A percentile compares a stretch with the other conserved stretches of the same genome.
These are phyloP conservation scores for Serilophus lunatus DNA, from an alignment of 2,113 vertebrate species.

Conservation along the genomic window DNA sequence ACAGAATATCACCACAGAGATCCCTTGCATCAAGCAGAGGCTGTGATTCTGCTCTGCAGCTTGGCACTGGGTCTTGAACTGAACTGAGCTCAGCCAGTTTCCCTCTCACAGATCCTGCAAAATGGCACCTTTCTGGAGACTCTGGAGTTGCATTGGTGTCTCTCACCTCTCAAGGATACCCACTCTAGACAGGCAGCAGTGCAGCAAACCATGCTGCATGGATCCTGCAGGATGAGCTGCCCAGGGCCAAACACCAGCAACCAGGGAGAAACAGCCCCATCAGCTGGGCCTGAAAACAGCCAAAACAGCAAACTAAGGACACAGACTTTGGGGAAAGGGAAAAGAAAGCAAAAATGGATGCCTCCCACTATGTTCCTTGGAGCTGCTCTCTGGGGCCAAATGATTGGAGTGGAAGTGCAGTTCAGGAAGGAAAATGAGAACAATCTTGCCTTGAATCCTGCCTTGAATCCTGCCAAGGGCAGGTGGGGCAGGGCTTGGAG, in stretches of 20 bases:
- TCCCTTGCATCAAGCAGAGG: no score
- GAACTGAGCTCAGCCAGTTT: neutral
- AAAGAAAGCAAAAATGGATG: neutral
- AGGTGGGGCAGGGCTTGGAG: neutral
- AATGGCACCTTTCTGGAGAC: neutral
- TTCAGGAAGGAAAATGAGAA: neutral
- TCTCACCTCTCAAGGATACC: neutral
- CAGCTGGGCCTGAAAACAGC: neutral
- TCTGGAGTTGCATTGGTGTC: neutral
- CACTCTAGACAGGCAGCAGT: neutral
- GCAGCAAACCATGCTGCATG: neutral
- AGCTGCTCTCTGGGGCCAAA: neutral
- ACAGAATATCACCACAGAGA: rapidly evolving
- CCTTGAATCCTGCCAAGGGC: neutral
- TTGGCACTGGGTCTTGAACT: neutral
- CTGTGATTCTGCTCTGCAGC: neutral
- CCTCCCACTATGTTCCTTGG: neutral
- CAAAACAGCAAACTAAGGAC: neutral
- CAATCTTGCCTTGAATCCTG: no score
- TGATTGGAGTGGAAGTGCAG: neutral
- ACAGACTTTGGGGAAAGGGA: rapidly evolving
- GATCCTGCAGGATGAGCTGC: neutral
- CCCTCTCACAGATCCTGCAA: neutral
- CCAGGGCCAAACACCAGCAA: neutral
- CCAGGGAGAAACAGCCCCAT: neutral